Evolutionary conservation across 2,113 vertebrate species (phyloP).

Genomic region (Etia nguti): DNA sequence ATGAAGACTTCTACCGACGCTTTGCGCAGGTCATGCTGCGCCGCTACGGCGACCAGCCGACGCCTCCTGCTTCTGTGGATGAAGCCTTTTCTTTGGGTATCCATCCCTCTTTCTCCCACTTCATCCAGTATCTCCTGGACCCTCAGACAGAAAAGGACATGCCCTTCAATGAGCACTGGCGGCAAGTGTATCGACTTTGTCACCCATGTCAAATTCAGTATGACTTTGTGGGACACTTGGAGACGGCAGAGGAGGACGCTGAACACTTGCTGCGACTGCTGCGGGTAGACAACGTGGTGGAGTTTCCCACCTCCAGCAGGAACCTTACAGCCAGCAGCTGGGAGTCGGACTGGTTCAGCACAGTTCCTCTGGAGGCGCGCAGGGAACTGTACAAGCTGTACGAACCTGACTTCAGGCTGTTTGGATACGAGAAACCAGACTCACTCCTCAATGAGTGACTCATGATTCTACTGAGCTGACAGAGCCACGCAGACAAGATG

Average conservation of each 20-base stretch:
- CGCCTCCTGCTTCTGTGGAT: slow-evolving; percentile 78
- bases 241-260: slow-evolving; percentile 88
- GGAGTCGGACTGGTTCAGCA: slow-evolving; percentile 89
- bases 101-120: slow-evolving; percentile 85
- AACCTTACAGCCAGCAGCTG: slow-evolving; percentile 90
- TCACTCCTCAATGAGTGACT: slow-evolving; percentile 82
- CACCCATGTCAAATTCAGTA: slow-evolving; percentile 98
- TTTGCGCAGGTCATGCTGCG: slow-evolving; percentile 88
- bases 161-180: slow-evolving; percentile 97
- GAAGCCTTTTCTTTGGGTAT: slow-evolving; percentile 84
- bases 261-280: slow-evolving; percentile 86
- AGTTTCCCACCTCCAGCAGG: slow-evolving; percentile 84
- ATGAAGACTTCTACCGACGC: slow-evolving; percentile 87
- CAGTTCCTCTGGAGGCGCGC: slow-evolving; percentile 81
- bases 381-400: slow-evolving; percentile 91
- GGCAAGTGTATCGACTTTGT: slow-evolving; percentile 90
- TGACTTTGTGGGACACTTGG: slow-evolving; percentile 94
- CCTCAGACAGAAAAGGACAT: slow-evolving; percentile 84
- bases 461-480: neutral
- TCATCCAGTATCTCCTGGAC: slow-evolving; percentile 94
- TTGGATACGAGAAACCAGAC: slow-evolving; percentile 90
- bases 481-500: neutral
- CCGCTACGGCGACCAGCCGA: slow-evolving; percentile 81
- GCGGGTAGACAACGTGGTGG: slow-evolving; percentile 84
- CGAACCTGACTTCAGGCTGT: slow-evolving; percentile 91